Conservation (phyloP, 2,113 vertebrate species). For the Oenanthe melanoleuca region DNA sequence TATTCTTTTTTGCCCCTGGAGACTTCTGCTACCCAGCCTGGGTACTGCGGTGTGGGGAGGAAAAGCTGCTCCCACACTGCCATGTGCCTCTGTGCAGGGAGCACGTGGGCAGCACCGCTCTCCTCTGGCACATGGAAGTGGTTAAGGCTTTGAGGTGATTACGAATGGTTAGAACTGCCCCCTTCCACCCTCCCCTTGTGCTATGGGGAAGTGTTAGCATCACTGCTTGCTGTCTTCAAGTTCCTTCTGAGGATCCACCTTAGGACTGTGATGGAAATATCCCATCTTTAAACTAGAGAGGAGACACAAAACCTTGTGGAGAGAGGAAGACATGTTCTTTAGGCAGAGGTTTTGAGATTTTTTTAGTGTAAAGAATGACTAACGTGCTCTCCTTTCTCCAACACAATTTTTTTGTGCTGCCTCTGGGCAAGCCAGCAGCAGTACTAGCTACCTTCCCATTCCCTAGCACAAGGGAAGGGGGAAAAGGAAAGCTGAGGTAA, state of each 20-base stretch:
- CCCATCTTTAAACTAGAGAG: neutral
- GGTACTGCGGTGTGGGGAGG: neutral
- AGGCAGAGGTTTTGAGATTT: neutral
- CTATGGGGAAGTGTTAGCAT: neutral
- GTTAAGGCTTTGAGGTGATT: neutral
- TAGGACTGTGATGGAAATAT: neutral
- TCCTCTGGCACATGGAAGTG: neutral
- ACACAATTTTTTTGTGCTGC: neutral
- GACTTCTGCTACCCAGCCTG: neutral
- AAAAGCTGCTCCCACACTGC: accelerated
- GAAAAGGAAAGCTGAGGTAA: neutral
- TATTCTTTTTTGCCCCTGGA: neutral
- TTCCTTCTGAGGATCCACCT: neutral
- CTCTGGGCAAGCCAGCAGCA: neutral
- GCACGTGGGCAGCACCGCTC: accelerated
- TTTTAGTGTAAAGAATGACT: neutral
- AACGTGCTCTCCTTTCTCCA: neutral
- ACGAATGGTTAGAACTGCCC: neutral
- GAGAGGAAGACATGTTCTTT: neutral
- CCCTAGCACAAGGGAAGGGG: neutral
- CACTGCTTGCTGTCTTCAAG: neutral
- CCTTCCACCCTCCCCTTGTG: neutral
- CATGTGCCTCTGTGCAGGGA: neutral
- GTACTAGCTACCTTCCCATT: neutral
- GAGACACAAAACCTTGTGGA: neutral